Base-by-base conservation (phyloP, 1,140 invertebrate genomes). In the Coelopa frigida region DNA sequence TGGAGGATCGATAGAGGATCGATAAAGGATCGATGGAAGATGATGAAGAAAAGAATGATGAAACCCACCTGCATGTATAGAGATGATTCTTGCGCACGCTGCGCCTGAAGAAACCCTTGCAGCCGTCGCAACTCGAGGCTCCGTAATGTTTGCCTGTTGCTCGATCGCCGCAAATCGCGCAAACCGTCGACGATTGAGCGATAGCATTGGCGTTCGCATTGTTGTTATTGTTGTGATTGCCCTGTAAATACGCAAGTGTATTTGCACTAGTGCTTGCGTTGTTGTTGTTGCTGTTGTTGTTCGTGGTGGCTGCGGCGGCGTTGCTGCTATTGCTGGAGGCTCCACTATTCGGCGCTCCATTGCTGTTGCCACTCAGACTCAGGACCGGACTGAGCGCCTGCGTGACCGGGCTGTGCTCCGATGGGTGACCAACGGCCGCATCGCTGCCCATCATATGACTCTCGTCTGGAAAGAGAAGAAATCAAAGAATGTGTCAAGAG, bases 91-190 rank as follows among this genome's bases (percentile, higher is more conserved):
- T 98, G 23, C 95, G 75, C 1, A 99, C 90, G 35, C 88, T 93
- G 37, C 93, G 72, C 18, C 93, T 73, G 65, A 96, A 96, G 73
- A 96, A 92, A 1, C 92, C 93, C 67, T 96, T 96, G 71, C 92
- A 96, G 1, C 92, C 92, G 55, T 95, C 92, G 58, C 92, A 95
- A 12, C 87, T 91, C 1, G 88, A 86, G 1, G 92, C 91, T 2
- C 91, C 91, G 66, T 95, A 96, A 67, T 95, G 91, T 68, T 94
- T 94, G 4, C 92, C 92, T 0, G 94, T 98, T 14, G 94, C 92
- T 32, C 90, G 75, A 73, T 98, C 94, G 3, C 91, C 89, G 59
- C 94, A 98, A 51, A 98, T 98, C 48, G 90, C 87, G 70, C 94
- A 97, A 42, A 68, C 65, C 77, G 80, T 66, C 74, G 79, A 36